Evolutionary conservation across 2,113 vertebrate genomes (phyloP).

Genomic region (Hystrix cristata): DNA sequence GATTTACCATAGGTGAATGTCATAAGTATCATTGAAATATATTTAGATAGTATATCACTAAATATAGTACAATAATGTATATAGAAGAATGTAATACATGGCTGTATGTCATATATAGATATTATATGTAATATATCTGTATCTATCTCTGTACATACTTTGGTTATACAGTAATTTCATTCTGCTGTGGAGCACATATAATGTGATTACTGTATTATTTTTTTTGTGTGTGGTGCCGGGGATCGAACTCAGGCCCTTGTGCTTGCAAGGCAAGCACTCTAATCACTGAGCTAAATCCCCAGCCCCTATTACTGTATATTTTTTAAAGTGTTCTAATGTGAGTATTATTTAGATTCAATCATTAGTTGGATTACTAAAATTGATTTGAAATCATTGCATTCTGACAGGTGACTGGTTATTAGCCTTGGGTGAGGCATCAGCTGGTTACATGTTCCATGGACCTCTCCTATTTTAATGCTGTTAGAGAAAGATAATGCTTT

Average conservation of each 20-base stretch:
- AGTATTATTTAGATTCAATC: neutral
- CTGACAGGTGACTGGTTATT: neutral
- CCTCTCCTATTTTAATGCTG: neutral
- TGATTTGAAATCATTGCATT: constrained; percentile 26
- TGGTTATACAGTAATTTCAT: neutral
- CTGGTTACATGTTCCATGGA: neutral
- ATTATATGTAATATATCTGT: neutral
- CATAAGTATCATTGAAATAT: neutral
- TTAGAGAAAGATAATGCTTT: neutral
- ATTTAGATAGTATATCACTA: neutral
- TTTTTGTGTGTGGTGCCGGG: no score
- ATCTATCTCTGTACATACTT: neutral
- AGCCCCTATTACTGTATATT: neutral
- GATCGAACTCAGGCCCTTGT: no score
- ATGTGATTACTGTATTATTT: neutral
- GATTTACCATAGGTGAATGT: neutral
- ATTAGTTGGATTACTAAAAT: constrained; percentile 39
- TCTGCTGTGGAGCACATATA: neutral
- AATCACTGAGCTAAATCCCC: no score
- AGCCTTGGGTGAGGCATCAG: neutral
- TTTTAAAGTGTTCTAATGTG: neutral
- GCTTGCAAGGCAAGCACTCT: no score
- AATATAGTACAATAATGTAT: neutral
- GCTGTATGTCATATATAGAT: neutral
- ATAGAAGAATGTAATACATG: neutral